Evolutionary conservation across 2,888 invertebrate genomes (phyloP).

Genomic region (Drosophila fungiperda): DNA sequence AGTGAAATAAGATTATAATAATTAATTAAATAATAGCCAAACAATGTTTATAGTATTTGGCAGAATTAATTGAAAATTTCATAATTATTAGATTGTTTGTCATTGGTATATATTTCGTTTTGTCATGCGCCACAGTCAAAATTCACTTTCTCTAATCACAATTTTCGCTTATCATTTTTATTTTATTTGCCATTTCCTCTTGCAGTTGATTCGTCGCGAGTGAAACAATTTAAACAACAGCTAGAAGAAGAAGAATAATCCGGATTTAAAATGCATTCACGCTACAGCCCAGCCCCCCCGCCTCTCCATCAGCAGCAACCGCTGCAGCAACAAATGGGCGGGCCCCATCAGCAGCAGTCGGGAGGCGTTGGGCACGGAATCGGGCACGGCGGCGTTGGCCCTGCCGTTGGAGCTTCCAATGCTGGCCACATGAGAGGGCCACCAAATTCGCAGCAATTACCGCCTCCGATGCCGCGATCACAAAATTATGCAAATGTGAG

Average conservation of each 20-base stretch:
- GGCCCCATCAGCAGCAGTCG: constrained; percentile 30
- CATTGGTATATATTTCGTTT: background rate
- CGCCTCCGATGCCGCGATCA: constrained; percentile 64
- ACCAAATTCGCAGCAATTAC: constrained; percentile 59
- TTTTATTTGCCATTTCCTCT: constrained; percentile 21
- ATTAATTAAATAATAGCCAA: background rate
- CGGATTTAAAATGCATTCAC: constrained; percentile 76
- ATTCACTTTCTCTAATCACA: constrained; percentile 22
- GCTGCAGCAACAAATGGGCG: constrained; percentile 68
- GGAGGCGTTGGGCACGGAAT: constrained; percentile 16
- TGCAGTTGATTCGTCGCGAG: constrained; percentile 36
- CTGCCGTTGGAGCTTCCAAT: background rate
- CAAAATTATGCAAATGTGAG: constrained; percentile 86
- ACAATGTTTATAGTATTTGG: background rate
- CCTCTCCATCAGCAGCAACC: constrained; percentile 57
- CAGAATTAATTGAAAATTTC: background rate
- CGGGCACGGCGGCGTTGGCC: constrained; percentile 33
- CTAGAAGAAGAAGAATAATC: constrained; percentile 3
- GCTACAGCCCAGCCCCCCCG: constrained; percentile 81
- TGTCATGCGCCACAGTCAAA: background rate
- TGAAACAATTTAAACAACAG: constrained; percentile 4
- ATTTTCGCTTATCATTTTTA: constrained; percentile 14
- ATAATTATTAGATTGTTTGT: constrained; percentile 13
- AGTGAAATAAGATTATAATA: background rate
- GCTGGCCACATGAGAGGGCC: constrained; percentile 43